These are phyloP conservation scores for Taurulus bubalis DNA, from an alignment of 2,113 vertebrate species.

Conservation along the genomic window DNA sequence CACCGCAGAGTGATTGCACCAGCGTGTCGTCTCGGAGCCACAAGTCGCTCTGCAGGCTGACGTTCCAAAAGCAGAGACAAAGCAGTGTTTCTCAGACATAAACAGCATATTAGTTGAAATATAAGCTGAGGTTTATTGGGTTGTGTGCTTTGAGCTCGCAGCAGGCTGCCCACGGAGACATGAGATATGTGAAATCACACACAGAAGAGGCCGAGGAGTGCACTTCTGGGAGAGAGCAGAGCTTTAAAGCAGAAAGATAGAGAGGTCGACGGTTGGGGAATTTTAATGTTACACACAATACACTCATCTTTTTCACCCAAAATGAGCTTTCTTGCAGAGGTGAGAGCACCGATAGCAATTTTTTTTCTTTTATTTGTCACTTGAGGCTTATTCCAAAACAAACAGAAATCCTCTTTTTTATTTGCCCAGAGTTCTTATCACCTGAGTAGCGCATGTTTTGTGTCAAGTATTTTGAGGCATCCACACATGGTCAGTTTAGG, in stretches of 20 bases:
- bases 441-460: neutral
- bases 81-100: neutral
- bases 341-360: neutral
- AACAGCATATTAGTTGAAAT: constrained; percentile 17
- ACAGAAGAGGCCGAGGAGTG: constrained; percentile 8
- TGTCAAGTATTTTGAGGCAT: no score
- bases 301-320: constrained; percentile 8
- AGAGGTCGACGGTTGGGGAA: neutral
- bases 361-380: constrained; percentile 26
- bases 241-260: neutral
- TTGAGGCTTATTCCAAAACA: constrained; percentile 3
- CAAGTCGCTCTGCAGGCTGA: neutral
- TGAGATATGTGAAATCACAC: constrained; percentile 30
- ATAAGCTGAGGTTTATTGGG: constrained; percentile 9
- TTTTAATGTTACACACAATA: constrained; percentile 16
- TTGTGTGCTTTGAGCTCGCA: constrained; percentile 16
- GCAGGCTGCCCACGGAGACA: constrained; percentile 17
- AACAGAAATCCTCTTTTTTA: neutral
- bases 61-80: constrained; percentile 5
- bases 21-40: neutral
- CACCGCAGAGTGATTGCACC: constrained; percentile 7
- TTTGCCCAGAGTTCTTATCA: neutral
- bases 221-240: constrained; percentile 3
- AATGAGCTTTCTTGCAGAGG: constrained; percentile 31
- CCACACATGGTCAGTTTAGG: neutral